Evolutionary conservation across 2,113 vertebrate species (phyloP), one percentile per base, ranked within the genome.

Genomic region (Dasypus novemcinctus): DNA sequence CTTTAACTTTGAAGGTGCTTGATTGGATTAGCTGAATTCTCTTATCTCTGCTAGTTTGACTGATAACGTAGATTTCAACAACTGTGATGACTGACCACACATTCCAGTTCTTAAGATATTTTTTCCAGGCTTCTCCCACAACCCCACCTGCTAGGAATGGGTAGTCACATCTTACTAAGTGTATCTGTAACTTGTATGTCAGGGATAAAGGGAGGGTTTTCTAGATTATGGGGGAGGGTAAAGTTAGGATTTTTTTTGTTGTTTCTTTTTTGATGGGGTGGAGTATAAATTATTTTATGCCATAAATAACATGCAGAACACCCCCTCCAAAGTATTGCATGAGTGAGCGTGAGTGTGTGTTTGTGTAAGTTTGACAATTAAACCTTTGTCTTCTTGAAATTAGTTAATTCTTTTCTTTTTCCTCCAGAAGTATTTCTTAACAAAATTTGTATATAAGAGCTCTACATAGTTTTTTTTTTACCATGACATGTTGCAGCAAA

Each of bases 381-480:
- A 97, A 88, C 93, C 86, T 98, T 97, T 97, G 97, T 98, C 97
- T 98, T 98, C 96, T 94, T 96, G n/a, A 97, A 97, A 91, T 85
- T 97, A 96, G 97, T 96, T 95, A 97, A 89, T 90, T 98, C 95
- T 91, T 85, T 31, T 97, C 94, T 91, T 94, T 83, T 71, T 72
- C 76, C 93, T 97, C 97, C 98, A 98, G 97, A 98, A 98, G 95
- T 97, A 97, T 97, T 98, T 98, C 96, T 98, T 98, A 97, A 97
- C 94, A 96, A 97, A 93, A 97, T 85, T 95, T 98, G 98, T 98
- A 98, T 98, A 98, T 98, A 98, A 98, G 98, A 98, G 98, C 98
- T 98, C 98, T 98, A 97, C 97, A 46, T 98, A 97, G 97, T 87
- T 97, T 96, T 97, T 97, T 96, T 97, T 98, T 98, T 96, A 97